Evolutionary conservation across 1,140 invertebrate species (phyloP), one percentile per base, ranked within the genome.

Genomic region (Bombus superbus): DNA sequence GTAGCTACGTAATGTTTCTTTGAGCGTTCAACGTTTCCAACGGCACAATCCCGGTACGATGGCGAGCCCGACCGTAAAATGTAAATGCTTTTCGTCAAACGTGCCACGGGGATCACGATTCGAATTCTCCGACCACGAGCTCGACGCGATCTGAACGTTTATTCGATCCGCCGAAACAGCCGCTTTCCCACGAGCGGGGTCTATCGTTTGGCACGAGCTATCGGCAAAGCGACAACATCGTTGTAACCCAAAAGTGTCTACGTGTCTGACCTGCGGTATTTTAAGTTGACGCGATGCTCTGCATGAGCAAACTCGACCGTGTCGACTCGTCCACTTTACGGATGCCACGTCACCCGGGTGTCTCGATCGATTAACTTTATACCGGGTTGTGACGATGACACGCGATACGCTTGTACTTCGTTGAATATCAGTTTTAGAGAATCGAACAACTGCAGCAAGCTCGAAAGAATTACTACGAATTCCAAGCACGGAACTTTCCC

Each of bases 1-100:
- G 44, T n/a, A 57, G 32, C 35, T 32, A 53, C 47, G 66, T 57
- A 32, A 81, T 40, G 47, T 81, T 81, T 59, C 47, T 88, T 73
- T 42, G 38, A 40, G 32, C 72, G 75, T 62, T 32, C 28, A 64
- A 82, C 59, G 18, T 66, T 86, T 78, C 66, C 57, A 64, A 68
- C 68, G 38, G 22, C 44, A 40, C 25, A 44, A 42, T 35, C 18
- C 47, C 35, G 66, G 35, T 38, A 68, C 32, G 32, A 18, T 18
- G 22, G 69, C 18, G 35, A 35, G 25, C 13, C 11, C 59, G 77
- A 71, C 38, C 73, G 62, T 64, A 64, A 85, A 85, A 89, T 81
- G 86, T 68, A 81, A 88, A 88, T 85, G 59, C 35, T 47, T 57
- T 59, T 57, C 86, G 86, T 88, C 82, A 81, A 88, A 88, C 57